A percentile compares a stretch with the other conserved stretches of the same genome.
Conservation (phyloP, 2,113 vertebrate genomes). For the Beaufortia kweichowensis region DNA sequence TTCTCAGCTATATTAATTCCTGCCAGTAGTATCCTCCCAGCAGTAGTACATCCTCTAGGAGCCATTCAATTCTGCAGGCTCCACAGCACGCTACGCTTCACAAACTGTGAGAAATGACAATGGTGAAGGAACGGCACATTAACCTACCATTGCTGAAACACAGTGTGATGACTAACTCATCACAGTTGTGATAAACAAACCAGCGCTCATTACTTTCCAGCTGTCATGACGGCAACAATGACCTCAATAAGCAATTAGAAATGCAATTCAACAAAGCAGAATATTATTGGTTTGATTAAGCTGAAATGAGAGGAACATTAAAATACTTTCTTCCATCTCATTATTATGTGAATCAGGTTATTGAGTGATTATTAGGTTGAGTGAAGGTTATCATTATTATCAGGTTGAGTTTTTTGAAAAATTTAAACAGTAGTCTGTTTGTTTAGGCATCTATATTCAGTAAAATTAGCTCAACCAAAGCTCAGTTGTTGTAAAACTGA, state of each 20-base stretch:
- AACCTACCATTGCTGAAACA: neutral
- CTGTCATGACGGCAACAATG: neutral
- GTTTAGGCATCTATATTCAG: too few species aligned
- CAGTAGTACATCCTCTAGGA: conserved; percentile 22
- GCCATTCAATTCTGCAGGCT: neutral
- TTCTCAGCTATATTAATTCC: neutral
- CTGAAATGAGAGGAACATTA: neutral
- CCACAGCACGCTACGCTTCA: neutral
- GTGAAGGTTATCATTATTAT: too few species aligned
- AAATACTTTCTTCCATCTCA: too few species aligned
- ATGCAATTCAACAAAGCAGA: neutral
- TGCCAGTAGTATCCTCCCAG: conserved; percentile 13
- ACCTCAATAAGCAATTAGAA: neutral
- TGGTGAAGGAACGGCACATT: neutral
- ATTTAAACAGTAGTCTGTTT: too few species aligned
- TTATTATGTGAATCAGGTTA: too few species aligned
- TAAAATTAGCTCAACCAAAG: too few species aligned
- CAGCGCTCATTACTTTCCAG: conserved; percentile 12
- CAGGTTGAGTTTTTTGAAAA: too few species aligned
- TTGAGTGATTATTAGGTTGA: too few species aligned
- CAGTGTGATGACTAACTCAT: conserved; percentile 18
- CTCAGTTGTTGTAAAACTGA: too few species aligned
- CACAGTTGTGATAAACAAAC: conserved; percentile 9
- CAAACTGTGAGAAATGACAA: conserved; percentile 4
- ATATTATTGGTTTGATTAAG: neutral